Evolutionary conservation across 2,113 vertebrate genomes (phyloP).

Genomic region (Syngnathoides biaculeatus): DNA sequence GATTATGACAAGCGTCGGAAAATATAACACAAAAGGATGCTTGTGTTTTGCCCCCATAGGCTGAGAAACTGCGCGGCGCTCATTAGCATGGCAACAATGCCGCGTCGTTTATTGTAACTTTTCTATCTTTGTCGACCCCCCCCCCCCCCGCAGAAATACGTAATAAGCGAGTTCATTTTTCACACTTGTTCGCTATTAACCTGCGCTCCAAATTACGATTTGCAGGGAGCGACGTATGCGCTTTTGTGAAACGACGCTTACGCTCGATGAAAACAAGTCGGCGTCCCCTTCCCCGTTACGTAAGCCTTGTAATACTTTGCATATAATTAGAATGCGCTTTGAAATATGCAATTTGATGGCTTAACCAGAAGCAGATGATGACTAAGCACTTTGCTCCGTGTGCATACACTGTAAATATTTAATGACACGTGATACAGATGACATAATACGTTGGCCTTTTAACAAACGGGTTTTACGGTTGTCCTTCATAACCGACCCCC

Average conservation of each 20-base stretch:
- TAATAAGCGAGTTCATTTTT: slow-evolving; percentile 26
- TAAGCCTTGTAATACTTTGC: not conserved
- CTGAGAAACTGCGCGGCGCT: slow-evolving; percentile 35
- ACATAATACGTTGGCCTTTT: slow-evolving; percentile 37
- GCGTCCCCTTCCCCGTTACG: not conserved
- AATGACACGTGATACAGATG: slow-evolving; percentile 40
- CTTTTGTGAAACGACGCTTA: not conserved
- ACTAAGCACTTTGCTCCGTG: not conserved
- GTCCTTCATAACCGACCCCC: slow-evolving; percentile 43
- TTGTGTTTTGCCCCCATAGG: slow-evolving; percentile 49
- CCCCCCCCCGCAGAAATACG: slow-evolving; percentile 31
- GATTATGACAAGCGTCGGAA: slow-evolving; percentile 48
- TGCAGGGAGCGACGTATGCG: not conserved
- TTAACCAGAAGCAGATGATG: not conserved
- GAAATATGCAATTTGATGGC: slow-evolving; percentile 8
- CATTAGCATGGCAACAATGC: slow-evolving; percentile 71
- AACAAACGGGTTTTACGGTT: slow-evolving; percentile 62
- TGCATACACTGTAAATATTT: slow-evolving; percentile 54
- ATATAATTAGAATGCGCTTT: not conserved
- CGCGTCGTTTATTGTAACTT: slow-evolving; percentile 48
- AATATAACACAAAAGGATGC: slow-evolving; percentile 55
- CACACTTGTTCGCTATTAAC: slow-evolving; percentile 13
- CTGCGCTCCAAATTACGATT: not conserved
- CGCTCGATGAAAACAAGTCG: not conserved
- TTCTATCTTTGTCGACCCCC: slow-evolving; percentile 36